Base-by-base conservation (phyloP, 1,140 invertebrate genomes). In the Lasaia peninsularis region DNA sequence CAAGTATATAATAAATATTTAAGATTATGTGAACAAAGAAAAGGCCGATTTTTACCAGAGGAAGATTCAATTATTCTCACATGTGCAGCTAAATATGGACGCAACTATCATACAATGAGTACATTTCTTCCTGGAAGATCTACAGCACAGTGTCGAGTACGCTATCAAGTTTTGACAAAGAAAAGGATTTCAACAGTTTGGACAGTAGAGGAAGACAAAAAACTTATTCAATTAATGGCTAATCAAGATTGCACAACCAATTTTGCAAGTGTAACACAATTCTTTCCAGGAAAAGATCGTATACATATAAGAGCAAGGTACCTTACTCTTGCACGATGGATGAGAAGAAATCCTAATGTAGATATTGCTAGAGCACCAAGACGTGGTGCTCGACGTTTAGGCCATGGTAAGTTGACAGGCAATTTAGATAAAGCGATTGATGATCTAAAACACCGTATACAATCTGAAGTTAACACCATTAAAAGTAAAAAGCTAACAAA, bases 1-100 rank as follows among this genome's bases (percentile, higher is more conserved):
- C 93, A 94, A 69, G 73, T 93, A 34, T 93, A 94, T 59, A 90
- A 91, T 48, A 90, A 92, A 50, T 93, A 91, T 69, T 75, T 60
- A 63, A 84, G 83, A 67, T 60, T 88, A 2, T 84, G 80, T 52
- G 87, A 90, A 33, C 89, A 86, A 75, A 89, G 68, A 31, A 93
- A 92, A 72, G 92, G 92, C 5, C 83, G 90, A 64, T 94, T 94
- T 68, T 89, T 91, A 0, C 58, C 78, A 7, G 90, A 90, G 55
- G 94, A 94, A 79, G 93, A 94, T 70, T 67, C 91, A 7, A 82
- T 92, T 12, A 78, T 95, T 2, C 63, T 91, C 4, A 84, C 91
- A n/a, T 91, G 91, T 56, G 85, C 92, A 0, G 76, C 89, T 8
- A 91, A 92, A 59, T 93, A 91, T 80, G 93, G 93, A 1, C 69